Conservation (phyloP, 2,888 invertebrate species). For the Apamea monoglypha region DNA sequence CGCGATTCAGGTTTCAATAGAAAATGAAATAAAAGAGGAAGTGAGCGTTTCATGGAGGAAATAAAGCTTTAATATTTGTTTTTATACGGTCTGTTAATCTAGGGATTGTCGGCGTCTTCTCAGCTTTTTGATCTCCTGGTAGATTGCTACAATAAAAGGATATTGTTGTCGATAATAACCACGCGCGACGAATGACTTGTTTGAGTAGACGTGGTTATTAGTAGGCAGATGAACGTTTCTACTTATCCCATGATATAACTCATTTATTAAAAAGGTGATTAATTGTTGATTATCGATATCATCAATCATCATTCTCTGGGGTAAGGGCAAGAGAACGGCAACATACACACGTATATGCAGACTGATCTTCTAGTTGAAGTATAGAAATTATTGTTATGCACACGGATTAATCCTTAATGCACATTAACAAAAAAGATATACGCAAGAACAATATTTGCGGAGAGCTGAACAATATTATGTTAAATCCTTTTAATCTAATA, state of each 20-base stretch:
- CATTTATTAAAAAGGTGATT: neutral
- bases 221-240: neutral
- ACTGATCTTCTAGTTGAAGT: neutral
- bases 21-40: conserved; percentile 55
- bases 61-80: conserved; percentile 52
- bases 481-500: neutral
- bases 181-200: neutral
- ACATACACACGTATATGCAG: neutral
- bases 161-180: conserved; percentile 2
- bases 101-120: conserved; percentile 15
- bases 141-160: conserved; percentile 42
- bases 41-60: conserved; percentile 30
- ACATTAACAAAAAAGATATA: neutral
- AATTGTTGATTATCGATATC: neutral
- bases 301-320: neutral
- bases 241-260: neutral
- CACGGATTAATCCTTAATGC: neutral
- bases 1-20: conserved; percentile 46
- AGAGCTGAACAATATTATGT: neutral
- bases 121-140: conserved; percentile 37
- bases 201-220: neutral
- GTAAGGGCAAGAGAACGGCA: neutral
- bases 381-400: neutral
- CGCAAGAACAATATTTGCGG: neutral
- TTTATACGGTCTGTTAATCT: conserved; percentile 48